Percentiles rank a stretch among this genome's conserved stretches.
phyloP scores from a whole-genome alignment of 2,888 invertebrate genomes.

The Apamea anceps region DNA sequence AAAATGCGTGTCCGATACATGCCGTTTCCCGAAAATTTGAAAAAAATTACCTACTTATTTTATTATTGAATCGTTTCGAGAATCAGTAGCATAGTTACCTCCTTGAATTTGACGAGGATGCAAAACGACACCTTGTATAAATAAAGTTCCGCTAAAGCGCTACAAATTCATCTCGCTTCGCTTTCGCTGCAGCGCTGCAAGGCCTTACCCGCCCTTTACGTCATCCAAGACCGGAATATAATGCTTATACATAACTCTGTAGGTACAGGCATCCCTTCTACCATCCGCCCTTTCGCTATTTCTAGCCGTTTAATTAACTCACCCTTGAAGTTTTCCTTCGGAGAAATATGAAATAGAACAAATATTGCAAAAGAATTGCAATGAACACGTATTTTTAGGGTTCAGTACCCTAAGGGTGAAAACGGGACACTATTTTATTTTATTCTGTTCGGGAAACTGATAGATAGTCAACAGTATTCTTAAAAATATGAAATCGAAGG shows the following conservation, averaged over 20 bases:
- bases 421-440: background rate
- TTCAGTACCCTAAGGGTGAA: background rate
- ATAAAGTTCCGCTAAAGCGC: background rate
- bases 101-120: too few species aligned
- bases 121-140: too few species aligned
- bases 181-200: background rate
- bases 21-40: too few species aligned
- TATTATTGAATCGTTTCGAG: too few species aligned
- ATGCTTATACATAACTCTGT: background rate
- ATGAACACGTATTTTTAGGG: background rate
- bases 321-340: background rate
- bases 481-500: too few species aligned
- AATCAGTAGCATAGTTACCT: too few species aligned
- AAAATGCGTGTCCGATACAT: too few species aligned
- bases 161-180: background rate
- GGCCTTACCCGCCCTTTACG: background rate
- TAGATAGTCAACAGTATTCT: too few species aligned
- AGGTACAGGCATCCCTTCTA: background rate
- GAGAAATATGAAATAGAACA: background rate
- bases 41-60: too few species aligned
- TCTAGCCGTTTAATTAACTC: slow-evolving; percentile 13
- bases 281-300: slow-evolving; percentile 14
- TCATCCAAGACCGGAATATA: slow-evolving; percentile 7
- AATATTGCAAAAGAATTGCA: background rate
- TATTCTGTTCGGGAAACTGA: too few species aligned